Evolutionary conservation across 2,888 invertebrate species (phyloP).

Genomic region (Sialis fuliginosa): DNA sequence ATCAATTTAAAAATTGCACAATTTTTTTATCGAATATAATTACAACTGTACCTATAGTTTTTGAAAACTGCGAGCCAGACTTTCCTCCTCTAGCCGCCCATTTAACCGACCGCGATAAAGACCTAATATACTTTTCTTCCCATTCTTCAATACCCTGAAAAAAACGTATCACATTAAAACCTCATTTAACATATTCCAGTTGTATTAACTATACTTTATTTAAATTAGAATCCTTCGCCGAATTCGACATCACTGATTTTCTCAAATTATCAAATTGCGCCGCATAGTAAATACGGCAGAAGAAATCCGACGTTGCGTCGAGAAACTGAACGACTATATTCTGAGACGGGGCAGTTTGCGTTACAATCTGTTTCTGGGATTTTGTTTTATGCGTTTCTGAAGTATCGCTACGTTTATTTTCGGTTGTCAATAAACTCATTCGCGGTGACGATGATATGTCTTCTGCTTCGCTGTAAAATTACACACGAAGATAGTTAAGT

Average conservation of each 20-base stretch:
- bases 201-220: background rate
- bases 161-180: too few relatives aligned
- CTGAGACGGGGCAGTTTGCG: conserved; percentile 12
- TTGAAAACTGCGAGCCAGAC: conserved; percentile 91
- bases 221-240: conserved; percentile 14
- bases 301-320: conserved; percentile 60
- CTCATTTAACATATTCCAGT: background rate
- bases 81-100: conserved; percentile 96
- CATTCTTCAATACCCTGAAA: conserved; percentile 14
- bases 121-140: conserved; percentile 67
- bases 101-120: conserved; percentile 64
- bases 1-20: background rate
- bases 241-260: conserved; percentile 20
- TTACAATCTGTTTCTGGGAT: too few relatives aligned
- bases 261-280: conserved; percentile 78
- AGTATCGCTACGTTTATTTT: too few relatives aligned
- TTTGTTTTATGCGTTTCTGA: too few relatives aligned
- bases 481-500: too few relatives aligned
- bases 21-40: background rate
- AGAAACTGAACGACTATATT: conserved; percentile 40
- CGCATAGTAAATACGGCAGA: conserved; percentile 81
- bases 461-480: background rate
- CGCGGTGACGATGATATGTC: background rate
- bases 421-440: background rate
- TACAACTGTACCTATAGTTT: conserved; percentile 52